Base-by-base conservation (phyloP, 2,888 invertebrate species). In the Neria commutata region DNA sequence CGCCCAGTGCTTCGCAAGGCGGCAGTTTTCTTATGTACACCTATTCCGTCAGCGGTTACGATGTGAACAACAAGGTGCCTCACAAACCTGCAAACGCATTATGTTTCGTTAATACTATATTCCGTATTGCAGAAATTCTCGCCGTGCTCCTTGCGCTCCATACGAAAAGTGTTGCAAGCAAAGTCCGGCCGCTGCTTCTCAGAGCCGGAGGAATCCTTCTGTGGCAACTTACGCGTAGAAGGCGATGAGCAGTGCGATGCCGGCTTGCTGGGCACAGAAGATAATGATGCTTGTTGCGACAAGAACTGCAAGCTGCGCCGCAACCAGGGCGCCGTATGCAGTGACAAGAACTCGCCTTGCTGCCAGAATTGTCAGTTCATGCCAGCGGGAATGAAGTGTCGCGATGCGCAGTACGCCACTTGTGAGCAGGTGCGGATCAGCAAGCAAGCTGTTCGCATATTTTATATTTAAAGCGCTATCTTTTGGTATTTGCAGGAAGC, bases 11-110 rank as follows among this genome's bases (percentile, higher is more conserved):
- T 67, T 92, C 91, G 73, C 92, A 94, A 82, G 95, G 96, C 19
- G 98, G 98, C 37, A 94, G 95, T 59, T 98, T 92, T 81, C 86
- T 97, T 54, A 97, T 97, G 96, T 96, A 96, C 82, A 95, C 95
- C 0, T 97, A 95, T 81, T 94, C 94, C 69, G 95, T 96, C 62
- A 94, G 94, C 80, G 97, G 97, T 14, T 97, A 96, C 76, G 96
- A 98, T 81, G 91, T 92, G 58, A 98, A 98, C 77, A 98, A 98
- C 76, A 92, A 94, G 87, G 94, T 92, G 80, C 71, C 10, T 45
- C 14, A 26, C 11, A 6, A 19, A 8, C 29, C 8, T 45, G 17
- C 1, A 45, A 55, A 33, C 8, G 1, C 14, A 0, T 2, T 19
- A 2, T n/a, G 3, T 11, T 37, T 21, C 11, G 29, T 33, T 19